These are phyloP conservation scores for Phyllotreta cruciferae DNA, from an alignment of 2,888 invertebrate species.

Conservation along the genomic window DNA sequence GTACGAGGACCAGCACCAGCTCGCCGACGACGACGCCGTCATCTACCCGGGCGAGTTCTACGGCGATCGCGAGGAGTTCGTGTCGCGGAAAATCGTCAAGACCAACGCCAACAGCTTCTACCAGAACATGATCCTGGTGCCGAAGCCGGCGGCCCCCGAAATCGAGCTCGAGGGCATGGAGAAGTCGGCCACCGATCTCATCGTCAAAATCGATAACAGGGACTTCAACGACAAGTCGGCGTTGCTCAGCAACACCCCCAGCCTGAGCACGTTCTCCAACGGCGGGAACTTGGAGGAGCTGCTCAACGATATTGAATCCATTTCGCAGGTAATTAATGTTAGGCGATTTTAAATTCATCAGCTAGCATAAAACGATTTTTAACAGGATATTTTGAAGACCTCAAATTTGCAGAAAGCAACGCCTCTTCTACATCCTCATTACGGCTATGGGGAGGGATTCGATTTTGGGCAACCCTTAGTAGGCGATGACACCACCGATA, in stretches of 20 bases:
- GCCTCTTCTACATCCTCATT: slow-evolving; percentile 21
- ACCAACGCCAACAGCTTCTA: slow-evolving; percentile 48
- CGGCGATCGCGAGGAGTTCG: slow-evolving; percentile 28
- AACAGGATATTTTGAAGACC: slow-evolving; percentile 50
- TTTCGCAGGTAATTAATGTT: slow-evolving; percentile 57
- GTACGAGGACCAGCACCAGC: slow-evolving; percentile 49
- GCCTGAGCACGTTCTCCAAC: slow-evolving; percentile 55
- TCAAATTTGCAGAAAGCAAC: slow-evolving; percentile 49
- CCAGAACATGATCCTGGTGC: slow-evolving; percentile 48
- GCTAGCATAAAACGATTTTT: slow-evolving; percentile 27
- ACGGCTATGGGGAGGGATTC: slow-evolving; percentile 24
- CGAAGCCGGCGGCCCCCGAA: slow-evolving; percentile 38
- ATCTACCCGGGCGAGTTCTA: slow-evolving; percentile 42
- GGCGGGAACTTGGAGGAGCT: slow-evolving; percentile 73
- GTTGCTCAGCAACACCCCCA: slow-evolving; percentile 47
- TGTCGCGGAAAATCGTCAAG: slow-evolving; percentile 45
- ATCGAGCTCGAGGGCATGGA: slow-evolving; percentile 43
- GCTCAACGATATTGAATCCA: slow-evolving; percentile 71
- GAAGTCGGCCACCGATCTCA: slow-evolving; percentile 55
- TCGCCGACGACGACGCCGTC: slow-evolving; percentile 15
- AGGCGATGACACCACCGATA: slow-evolving; percentile 39
- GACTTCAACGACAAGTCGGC: slow-evolving; percentile 47
- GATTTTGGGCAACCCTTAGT: slow-evolving; percentile 27
- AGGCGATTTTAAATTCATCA: not conserved
- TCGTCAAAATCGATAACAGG: slow-evolving; percentile 57